Evolutionary conservation across 1,140 invertebrate genomes (phyloP).

Genomic region (Maniola jurtina): DNA sequence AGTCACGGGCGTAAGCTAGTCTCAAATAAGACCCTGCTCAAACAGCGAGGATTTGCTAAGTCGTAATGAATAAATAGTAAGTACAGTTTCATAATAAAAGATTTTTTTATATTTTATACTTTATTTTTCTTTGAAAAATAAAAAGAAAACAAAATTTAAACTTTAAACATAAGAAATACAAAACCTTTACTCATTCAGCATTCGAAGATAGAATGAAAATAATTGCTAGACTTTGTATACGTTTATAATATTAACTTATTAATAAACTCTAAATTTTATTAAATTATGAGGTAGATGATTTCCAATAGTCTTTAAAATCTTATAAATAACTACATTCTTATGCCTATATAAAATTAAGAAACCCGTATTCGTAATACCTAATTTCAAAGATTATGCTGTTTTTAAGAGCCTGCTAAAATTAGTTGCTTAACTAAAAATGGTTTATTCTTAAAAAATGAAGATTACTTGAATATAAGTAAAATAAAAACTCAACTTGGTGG

Average conservation of each 20-base stretch:
- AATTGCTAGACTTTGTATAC: constrained; percentile 68
- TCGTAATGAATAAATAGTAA: constrained; percentile 24
- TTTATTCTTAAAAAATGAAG: too few species aligned
- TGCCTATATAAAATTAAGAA: constrained; percentile 54
- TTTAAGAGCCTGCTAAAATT: constrained; percentile 11
- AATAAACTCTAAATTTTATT: constrained; percentile 71
- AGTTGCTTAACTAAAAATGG: too few species aligned
- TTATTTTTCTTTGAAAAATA: constrained; percentile 74
- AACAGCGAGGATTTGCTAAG: background rate
- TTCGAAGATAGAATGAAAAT: constrained; percentile 52
- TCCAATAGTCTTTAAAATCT: constrained; percentile 70
- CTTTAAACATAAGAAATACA: constrained; percentile 71
- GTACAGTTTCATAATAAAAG: constrained; percentile 32
- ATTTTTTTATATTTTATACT: constrained; percentile 46
- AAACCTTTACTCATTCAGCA: constrained; percentile 57
- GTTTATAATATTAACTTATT: constrained; percentile 66
- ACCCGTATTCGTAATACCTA: constrained; percentile 67
- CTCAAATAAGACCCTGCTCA: too few species aligned
- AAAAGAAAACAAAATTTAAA: constrained; percentile 74
- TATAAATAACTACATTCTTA: constrained; percentile 58
- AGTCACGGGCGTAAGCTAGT: too few species aligned
- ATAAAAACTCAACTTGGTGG: too few species aligned
- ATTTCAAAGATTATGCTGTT: constrained; percentile 35
- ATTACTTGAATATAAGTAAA: too few species aligned
- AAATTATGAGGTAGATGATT: constrained; percentile 78